Evolutionary conservation across 2,113 vertebrate species (phyloP).

Genomic region (Grammomys surdaster): DNA sequence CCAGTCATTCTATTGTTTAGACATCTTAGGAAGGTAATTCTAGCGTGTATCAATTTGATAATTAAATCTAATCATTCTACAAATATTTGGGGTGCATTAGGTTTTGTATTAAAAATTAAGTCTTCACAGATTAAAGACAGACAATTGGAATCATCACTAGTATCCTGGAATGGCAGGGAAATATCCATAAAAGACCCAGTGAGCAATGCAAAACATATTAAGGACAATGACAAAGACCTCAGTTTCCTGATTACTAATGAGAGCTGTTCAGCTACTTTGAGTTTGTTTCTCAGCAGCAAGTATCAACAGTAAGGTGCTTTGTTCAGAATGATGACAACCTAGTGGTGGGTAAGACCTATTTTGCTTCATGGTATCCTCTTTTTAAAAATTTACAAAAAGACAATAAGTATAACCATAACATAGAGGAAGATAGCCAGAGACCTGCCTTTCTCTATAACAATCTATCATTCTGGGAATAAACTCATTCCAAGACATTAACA

Average conservation of each 20-base stretch:
- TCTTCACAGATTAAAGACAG: not conserved
- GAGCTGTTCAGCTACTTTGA: not conserved
- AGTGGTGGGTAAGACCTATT: not conserved
- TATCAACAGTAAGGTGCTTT: accelerated
- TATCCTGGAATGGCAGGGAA: accelerated
- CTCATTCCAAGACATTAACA: not conserved
- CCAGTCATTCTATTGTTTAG: too few relatives aligned
- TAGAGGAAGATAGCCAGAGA: not conserved
- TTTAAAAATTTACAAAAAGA: not conserved
- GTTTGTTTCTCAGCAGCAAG: accelerated
- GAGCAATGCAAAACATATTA: too few relatives aligned
- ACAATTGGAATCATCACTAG: not conserved
- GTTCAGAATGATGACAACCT: too few relatives aligned
- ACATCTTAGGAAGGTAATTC: not conserved
- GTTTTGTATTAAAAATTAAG: not conserved
- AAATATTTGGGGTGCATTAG: not conserved
- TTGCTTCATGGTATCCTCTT: not conserved
- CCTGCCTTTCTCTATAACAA: not conserved
- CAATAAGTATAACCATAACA: too few relatives aligned
- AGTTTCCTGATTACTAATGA: accelerated
- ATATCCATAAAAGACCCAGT: not conserved
- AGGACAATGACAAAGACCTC: not conserved
- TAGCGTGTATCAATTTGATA: not conserved
- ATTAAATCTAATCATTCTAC: not conserved
- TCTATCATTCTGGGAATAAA: not conserved